A percentile compares a stretch with the other conserved stretches of the same genome.
These are phyloP conservation scores for Hipposideros armiger DNA, from an alignment of 2,113 vertebrate species.

Conservation along the genomic window DNA sequence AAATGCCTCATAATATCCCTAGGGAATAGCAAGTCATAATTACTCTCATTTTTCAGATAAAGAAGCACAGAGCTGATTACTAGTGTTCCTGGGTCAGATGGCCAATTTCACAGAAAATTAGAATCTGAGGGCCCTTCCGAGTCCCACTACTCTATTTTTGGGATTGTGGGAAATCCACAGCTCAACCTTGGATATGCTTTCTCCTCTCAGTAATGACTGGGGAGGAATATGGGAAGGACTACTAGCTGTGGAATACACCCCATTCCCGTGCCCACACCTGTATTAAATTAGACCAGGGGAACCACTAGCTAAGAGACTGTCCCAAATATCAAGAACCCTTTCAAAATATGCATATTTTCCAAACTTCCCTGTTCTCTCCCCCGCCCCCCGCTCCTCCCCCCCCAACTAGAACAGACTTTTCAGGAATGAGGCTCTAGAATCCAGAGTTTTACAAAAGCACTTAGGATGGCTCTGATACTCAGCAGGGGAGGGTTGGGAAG, in stretches of 20 bases:
- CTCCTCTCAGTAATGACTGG: neutral
- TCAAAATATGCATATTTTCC: neutral
- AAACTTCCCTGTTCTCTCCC: too few species aligned
- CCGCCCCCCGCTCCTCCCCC: too few species aligned
- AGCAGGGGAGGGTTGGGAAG: neutral
- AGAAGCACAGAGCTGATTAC: neutral
- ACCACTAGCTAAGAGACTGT: neutral
- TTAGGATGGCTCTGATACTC: neutral
- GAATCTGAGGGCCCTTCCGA: neutral
- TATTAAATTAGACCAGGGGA: neutral
- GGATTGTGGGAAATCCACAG: neutral
- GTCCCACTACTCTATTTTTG: neutral
- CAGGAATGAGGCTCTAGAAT: neutral
- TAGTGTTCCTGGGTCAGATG: neutral
- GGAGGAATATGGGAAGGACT: neutral
- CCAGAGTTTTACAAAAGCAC: neutral
- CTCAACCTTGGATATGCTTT: neutral
- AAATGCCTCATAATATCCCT: conserved; percentile 11
- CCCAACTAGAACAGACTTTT: neutral
- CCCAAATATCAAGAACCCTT: neutral
- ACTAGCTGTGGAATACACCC: neutral
- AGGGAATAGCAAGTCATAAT: neutral
- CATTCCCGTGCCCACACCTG: neutral
- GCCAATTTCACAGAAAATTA: neutral
- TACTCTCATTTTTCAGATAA: conserved; percentile 21